Evolutionary conservation across 2,888 invertebrate species (phyloP).

Genomic region (Pristionchus arcanus): DNA sequence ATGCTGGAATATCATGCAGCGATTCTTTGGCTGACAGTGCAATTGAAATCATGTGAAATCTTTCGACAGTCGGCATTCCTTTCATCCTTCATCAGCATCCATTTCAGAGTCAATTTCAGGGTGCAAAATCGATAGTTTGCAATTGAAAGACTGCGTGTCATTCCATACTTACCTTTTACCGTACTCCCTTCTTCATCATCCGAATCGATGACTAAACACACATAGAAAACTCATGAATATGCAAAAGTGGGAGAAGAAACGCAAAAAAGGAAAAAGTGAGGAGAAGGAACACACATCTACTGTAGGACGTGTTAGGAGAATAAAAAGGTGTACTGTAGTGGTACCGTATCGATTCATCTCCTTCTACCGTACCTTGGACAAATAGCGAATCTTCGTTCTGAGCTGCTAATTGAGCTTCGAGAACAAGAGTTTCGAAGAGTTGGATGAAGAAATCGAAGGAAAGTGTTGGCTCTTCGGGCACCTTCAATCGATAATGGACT

Average conservation of each 20-base stretch:
- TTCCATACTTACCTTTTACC: conserved; percentile 27
- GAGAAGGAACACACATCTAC: conserved; percentile 11
- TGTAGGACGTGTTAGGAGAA: conserved; percentile 6
- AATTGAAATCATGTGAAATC: neutral
- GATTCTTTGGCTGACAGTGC: neutral
- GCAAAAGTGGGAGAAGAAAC: conserved; percentile 39
- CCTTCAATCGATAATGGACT: conserved; percentile 67
- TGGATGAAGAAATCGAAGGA: conserved; percentile 97
- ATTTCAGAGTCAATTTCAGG: neutral
- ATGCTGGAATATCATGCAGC: neutral
- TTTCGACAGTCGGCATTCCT: neutral
- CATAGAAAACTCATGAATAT: conserved; percentile 8
- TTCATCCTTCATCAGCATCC: neutral
- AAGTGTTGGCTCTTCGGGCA: conserved; percentile 91
- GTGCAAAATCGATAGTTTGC: neutral
- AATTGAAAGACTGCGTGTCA: neutral
- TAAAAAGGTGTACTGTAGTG: neutral
- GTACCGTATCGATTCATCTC: neutral
- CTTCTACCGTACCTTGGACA: conserved; percentile 64
- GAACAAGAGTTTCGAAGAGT: conserved; percentile 93
- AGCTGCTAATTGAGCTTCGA: conserved; percentile 91
- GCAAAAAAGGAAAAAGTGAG: neutral
- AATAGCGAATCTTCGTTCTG: conserved; percentile 69
- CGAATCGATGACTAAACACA: conserved; percentile 43
- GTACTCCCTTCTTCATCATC: conserved; percentile 48